Conservation (phyloP, 2,888 invertebrate species). For the Melanargia galathea region DNA sequence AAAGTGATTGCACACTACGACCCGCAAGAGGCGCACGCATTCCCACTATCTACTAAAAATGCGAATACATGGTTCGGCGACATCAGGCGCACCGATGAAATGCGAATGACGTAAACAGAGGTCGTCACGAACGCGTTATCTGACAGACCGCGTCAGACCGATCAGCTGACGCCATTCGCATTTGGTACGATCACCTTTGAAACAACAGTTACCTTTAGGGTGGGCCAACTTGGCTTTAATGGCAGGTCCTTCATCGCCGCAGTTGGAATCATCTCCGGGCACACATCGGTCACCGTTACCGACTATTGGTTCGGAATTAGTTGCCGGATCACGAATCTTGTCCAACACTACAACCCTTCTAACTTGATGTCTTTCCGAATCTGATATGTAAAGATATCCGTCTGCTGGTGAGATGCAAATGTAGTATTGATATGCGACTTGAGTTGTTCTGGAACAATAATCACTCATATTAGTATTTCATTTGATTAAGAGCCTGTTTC, state of each 20-base stretch:
- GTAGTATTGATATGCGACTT: slow-evolving; percentile 98
- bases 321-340: slow-evolving; percentile 90
- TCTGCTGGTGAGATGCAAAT: slow-evolving; percentile 98
- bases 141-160: no score
- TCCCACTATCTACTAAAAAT: background rate
- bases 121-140: no score
- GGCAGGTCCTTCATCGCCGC: slow-evolving; percentile 97
- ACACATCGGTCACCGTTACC: slow-evolving; percentile 97
- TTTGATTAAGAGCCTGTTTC: no score
- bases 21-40: background rate
- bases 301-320: slow-evolving; percentile 92
- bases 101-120: no score
- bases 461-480: background rate
- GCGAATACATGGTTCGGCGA: background rate
- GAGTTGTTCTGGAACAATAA: slow-evolving; percentile 88
- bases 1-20: background rate
- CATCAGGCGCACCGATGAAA: background rate
- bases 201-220: slow-evolving; percentile 90
- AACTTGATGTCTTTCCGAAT: slow-evolving; percentile 96
- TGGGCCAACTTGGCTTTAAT: slow-evolving; percentile 95
- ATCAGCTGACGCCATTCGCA: no score
- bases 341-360: slow-evolving; percentile 89
- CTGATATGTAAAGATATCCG: slow-evolving; percentile 97
- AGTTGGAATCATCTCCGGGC: slow-evolving; percentile 95
- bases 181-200: background rate